Percentiles rank a stretch among this genome's conserved stretches.
Conservation (phyloP, 2,888 invertebrate species). For the Pyrrhosoma nymphula region DNA sequence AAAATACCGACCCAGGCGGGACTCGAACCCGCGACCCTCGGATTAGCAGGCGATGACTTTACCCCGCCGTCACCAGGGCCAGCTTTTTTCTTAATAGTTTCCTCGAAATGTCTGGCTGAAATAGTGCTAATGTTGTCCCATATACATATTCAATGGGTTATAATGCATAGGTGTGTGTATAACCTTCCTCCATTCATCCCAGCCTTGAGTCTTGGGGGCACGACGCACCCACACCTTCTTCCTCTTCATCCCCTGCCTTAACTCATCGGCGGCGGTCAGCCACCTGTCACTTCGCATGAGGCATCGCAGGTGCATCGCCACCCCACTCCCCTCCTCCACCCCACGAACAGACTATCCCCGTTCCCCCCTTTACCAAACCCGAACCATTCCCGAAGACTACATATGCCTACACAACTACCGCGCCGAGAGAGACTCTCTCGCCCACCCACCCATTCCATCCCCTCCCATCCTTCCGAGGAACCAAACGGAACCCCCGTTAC, state of each 20-base stretch:
- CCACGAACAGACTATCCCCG: neutral
- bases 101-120: no score
- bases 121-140: no score
- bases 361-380: no score
- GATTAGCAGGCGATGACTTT: no score
- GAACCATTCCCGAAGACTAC: neutral
- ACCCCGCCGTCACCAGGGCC: no score
- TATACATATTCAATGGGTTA: neutral
- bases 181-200: neutral
- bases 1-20: no score
- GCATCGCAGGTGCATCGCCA: slow-evolving; percentile 57
- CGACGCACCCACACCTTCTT: neutral
- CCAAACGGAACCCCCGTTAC: neutral
- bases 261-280: slow-evolving; percentile 4
- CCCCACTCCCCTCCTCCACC: neutral
- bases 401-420: no score
- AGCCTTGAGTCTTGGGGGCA: no score
- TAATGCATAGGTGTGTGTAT: neutral
- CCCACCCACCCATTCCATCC: neutral
- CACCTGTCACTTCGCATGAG: slow-evolving; percentile 63
- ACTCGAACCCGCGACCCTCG: no score
- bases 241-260: neutral
- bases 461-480: neutral
- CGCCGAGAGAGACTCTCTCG: neutral
- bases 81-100: no score